Evolutionary conservation across 1,140 invertebrate genomes (phyloP), one percentile per base, ranked within the genome.

Genomic region (Pristionchus pacificus): DNA sequence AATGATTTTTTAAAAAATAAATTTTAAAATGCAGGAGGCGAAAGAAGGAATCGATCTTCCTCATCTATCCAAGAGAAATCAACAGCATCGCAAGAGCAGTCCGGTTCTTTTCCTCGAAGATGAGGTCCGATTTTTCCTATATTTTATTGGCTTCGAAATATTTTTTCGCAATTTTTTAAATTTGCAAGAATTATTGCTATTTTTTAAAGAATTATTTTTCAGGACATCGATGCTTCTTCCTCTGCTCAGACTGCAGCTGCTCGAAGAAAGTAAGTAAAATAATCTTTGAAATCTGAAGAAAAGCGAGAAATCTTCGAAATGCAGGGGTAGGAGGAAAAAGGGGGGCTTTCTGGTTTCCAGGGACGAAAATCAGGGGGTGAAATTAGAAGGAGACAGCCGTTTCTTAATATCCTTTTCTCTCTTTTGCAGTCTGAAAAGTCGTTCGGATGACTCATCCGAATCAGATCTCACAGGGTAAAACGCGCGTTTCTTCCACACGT

Each of bases 151-250:
- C 19, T 19, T 0, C 19, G 24, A 57, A 57, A 57, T 24, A 0
- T 57, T 57, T 57, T 24, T 57, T 57, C 62, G 33, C 15, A 27
- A 49, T 65, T 1, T 65, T 65, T 30, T 2, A 27, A 6, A 24
- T 15, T 29, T 57, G 2, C 38, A 1, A 3, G 1, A 25, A 67
- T 1, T 59, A 15, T 64, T 61, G 15, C 1, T 27, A 61, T 25
- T 33, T 69, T 62, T 6, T 19, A 2, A 60, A 64, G 3, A 19
- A 60, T 24, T n/a, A 14, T 57, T 66, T 66, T 49, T 49, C 38
- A 49, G 38, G 19, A 19, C 38, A 49, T 6, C 38, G 38, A 49
- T 6, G 6, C 38, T 19, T 1, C 14, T 66, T 66, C 2, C 29
- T 30, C 25, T 24, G 24, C 25, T 38, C 0, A 66, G 0, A 55